Conservation (phyloP, 2,888 invertebrate genomes). For the Metellina segmentata region DNA sequence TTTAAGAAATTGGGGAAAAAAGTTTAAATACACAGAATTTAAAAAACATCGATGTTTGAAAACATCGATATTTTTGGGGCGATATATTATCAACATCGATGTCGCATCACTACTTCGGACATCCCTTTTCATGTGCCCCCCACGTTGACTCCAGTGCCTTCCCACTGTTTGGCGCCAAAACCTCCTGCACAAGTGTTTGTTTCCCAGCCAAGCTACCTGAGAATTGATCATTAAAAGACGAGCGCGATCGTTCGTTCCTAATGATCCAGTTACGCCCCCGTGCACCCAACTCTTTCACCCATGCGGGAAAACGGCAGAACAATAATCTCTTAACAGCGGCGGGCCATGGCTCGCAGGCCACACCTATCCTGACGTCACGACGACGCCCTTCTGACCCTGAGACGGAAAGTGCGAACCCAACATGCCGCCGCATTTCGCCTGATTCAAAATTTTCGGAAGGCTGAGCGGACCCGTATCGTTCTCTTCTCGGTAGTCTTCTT, state of each 20-base stretch:
- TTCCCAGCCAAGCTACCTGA: background rate
- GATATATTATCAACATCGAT: no score
- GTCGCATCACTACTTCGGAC: no score
- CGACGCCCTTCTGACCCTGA: slow-evolving; percentile 63
- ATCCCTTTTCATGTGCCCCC: no score
- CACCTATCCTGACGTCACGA: slow-evolving; percentile 69
- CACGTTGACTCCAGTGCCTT: no score
- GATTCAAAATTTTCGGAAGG: slow-evolving; percentile 32
- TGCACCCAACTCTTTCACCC: background rate
- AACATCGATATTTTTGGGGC: no score
- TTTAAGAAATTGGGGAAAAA: no score
- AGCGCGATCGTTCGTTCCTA: background rate
- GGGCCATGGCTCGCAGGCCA: slow-evolving; percentile 36
- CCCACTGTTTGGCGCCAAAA: no score
- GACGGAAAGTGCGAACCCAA: slow-evolving; percentile 31
- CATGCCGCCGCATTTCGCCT: slow-evolving; percentile 37
- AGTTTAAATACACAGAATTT: no score
- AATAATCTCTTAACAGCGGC: slow-evolving; percentile 31
- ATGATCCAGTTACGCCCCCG: slow-evolving; percentile 13
- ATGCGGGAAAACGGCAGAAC: background rate
- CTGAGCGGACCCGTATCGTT: background rate
- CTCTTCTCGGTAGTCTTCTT: background rate
- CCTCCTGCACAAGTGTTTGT: no score
- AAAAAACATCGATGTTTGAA: no score
- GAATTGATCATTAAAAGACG: background rate